These are phyloP conservation scores for Phenganax marumi DNA, from an alignment of 92 coral and sea anemone genomes.

Conservation along the genomic window DNA sequence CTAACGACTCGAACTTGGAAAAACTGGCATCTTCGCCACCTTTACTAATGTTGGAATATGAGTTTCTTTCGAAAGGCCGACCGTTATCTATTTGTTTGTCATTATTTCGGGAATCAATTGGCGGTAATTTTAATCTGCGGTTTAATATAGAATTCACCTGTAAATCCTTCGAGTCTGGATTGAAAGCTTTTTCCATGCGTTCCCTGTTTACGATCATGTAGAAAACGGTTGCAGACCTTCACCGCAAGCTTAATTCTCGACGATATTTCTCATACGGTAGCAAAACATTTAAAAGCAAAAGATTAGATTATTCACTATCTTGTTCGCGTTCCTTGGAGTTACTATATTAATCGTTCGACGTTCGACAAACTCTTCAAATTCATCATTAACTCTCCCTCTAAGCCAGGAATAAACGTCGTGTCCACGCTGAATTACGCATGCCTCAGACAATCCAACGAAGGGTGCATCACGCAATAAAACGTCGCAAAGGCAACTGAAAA, in stretches of 20 bases:
- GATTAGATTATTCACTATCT: not conserved
- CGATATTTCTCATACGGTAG: not conserved
- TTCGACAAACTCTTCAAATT: not conserved
- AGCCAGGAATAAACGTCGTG: not conserved
- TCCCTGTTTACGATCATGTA: conserved; percentile 16
- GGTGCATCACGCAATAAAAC: too few relatives aligned
- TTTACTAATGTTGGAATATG: not conserved
- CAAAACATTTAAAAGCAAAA: not conserved
- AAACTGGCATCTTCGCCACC: too few relatives aligned
- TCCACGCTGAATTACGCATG: not conserved
- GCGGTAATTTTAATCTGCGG: conserved; percentile 29
- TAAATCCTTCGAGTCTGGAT: not conserved
- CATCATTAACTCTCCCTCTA: not conserved
- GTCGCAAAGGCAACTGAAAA: too few relatives aligned
- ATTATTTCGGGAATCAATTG: conserved; percentile 13
- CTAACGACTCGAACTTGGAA: not conserved
- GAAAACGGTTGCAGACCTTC: not conserved
- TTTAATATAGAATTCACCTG: not conserved
- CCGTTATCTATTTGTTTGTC: not conserved
- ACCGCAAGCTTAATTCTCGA: not conserved
- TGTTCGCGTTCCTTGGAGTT: not conserved
- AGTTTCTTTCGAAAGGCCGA: conserved; percentile 13
- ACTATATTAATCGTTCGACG: conserved; percentile 2
- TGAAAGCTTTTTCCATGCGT: not conserved
- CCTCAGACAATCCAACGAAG: too few relatives aligned